phyloP scores from a whole-genome alignment of 2,888 invertebrate genomes.

The Polydrusus tereticollis region DNA sequence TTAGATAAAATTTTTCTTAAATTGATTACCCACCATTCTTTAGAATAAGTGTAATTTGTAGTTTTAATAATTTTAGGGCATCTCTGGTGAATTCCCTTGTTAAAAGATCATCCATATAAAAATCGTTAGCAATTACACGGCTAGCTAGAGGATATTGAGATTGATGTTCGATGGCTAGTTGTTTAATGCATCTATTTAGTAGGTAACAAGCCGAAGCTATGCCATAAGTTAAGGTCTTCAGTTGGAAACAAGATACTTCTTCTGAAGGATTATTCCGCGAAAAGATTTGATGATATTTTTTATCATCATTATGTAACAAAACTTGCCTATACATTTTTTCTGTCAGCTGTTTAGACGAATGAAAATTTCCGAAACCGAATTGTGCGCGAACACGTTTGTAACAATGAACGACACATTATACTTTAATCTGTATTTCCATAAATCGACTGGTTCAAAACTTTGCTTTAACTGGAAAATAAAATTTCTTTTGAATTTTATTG shows the following conservation, averaged over 20 bases:
- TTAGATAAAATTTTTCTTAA: neutral
- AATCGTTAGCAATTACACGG: constrained; percentile 24
- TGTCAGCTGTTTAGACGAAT: constrained; percentile 44
- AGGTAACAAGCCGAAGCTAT: constrained; percentile 42
- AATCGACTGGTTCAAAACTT: too few species aligned
- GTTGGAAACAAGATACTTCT: constrained; percentile 23
- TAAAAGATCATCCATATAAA: constrained; percentile 20
- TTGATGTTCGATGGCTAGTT: constrained; percentile 27
- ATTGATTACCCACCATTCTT: neutral
- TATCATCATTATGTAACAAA: constrained; percentile 22
- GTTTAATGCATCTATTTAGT: constrained; percentile 29
- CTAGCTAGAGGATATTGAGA: constrained; percentile 6
- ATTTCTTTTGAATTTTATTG: too few species aligned
- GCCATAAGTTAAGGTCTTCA: constrained; percentile 45
- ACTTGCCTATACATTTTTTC: constrained; percentile 48
- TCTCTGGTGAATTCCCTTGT: neutral
- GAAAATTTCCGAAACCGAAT: constrained; percentile 38
- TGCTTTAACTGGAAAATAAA: too few species aligned
- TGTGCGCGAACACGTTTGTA: too few species aligned
- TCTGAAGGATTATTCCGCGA: constrained; percentile 33
- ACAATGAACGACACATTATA: too few species aligned
- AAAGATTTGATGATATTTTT: constrained; percentile 38
- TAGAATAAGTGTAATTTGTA: neutral
- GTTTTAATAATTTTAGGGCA: neutral
- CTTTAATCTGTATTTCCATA: too few species aligned